Percentiles rank a stretch among this genome's conserved stretches.
These are phyloP conservation scores for Chrosomus eos DNA, from an alignment of 2,797 vertebrate species.

Conservation along the genomic window DNA sequence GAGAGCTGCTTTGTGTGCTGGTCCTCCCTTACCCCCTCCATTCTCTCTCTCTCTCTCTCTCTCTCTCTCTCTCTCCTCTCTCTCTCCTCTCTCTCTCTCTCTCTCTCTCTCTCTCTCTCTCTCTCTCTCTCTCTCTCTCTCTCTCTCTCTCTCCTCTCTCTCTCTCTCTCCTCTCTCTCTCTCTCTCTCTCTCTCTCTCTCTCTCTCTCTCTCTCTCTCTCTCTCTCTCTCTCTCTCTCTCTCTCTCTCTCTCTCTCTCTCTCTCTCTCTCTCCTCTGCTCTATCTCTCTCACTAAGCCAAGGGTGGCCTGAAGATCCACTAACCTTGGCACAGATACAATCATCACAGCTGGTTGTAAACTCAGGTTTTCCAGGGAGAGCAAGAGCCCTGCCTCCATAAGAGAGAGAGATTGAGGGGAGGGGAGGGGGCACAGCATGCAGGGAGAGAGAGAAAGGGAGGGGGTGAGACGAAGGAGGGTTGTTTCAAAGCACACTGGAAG, in stretches of 20 bases:
- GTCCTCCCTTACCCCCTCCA: slow-evolving; percentile 32
- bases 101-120: slow-evolving; percentile 11
- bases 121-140: slow-evolving; percentile 61
- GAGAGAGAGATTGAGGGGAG: slow-evolving; percentile 63
- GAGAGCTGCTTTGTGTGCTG: slow-evolving; percentile 55
- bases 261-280: slow-evolving; percentile 59
- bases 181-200: slow-evolving; percentile 10
- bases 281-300: slow-evolving; percentile 76
- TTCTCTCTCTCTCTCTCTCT: background rate
- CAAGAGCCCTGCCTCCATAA: slow-evolving; percentile 76
- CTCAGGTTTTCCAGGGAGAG: slow-evolving; percentile 93
- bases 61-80: no score
- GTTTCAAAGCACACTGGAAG: slow-evolving; percentile 83
- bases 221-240: slow-evolving; percentile 11
- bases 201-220: slow-evolving; percentile 53
- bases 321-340: slow-evolving; percentile 98
- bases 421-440: slow-evolving; percentile 64
- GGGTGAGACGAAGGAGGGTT: slow-evolving; percentile 74
- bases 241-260: slow-evolving; percentile 61
- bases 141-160: slow-evolving; percentile 59
- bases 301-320: slow-evolving; percentile 95
- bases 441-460: slow-evolving; percentile 55
- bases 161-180: slow-evolving; percentile 66
- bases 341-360: slow-evolving; percentile 94
- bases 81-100: slow-evolving; percentile 50